Evolutionary conservation across 2,888 invertebrate genomes (phyloP).

Genomic region (Andrena hattorfiana): DNA sequence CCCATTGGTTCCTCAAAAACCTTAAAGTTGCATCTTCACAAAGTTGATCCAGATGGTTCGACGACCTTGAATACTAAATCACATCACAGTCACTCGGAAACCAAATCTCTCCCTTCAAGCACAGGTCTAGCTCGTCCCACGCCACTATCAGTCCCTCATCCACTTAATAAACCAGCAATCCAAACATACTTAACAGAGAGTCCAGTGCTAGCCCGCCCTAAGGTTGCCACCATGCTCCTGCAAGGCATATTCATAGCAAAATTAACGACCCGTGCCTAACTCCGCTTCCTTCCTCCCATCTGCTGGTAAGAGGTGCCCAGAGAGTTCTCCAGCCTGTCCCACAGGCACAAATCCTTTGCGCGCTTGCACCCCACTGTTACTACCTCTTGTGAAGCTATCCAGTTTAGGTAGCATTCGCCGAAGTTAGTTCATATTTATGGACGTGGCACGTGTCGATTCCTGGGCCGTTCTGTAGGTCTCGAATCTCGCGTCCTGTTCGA

Average conservation of each 20-base stretch:
- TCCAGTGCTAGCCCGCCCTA: slow-evolving; percentile 12
- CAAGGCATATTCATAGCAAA: slow-evolving; percentile 78
- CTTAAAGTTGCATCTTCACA: too few relatives aligned
- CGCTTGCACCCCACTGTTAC: neutral
- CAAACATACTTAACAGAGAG: slow-evolving; percentile 24
- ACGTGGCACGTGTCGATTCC: slow-evolving; percentile 4
- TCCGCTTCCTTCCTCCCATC: slow-evolving; percentile 57
- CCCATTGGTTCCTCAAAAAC: too few relatives aligned
- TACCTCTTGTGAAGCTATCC: slow-evolving; percentile 25
- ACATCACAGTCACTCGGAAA: neutral
- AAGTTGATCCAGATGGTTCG: neutral
- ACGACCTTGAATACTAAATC: neutral
- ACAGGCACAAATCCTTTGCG: slow-evolving; percentile 26
- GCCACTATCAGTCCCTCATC: slow-evolving; percentile 6
- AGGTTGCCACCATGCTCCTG: slow-evolving; percentile 29
- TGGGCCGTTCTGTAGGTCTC: slow-evolving; percentile 1
- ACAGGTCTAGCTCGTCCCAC: neutral
- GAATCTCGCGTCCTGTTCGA: neutral
- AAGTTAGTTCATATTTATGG: slow-evolving; percentile 75
- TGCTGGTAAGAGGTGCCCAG: slow-evolving; percentile 52
- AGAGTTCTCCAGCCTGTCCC: slow-evolving; percentile 64
- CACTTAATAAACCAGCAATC: slow-evolving; percentile 23
- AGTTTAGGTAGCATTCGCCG: slow-evolving; percentile 65
- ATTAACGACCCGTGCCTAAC: slow-evolving; percentile 81
- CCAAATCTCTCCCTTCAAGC: neutral